Base-by-base conservation (phyloP, 2,888 invertebrate genomes). In the Tachina grossa region DNA sequence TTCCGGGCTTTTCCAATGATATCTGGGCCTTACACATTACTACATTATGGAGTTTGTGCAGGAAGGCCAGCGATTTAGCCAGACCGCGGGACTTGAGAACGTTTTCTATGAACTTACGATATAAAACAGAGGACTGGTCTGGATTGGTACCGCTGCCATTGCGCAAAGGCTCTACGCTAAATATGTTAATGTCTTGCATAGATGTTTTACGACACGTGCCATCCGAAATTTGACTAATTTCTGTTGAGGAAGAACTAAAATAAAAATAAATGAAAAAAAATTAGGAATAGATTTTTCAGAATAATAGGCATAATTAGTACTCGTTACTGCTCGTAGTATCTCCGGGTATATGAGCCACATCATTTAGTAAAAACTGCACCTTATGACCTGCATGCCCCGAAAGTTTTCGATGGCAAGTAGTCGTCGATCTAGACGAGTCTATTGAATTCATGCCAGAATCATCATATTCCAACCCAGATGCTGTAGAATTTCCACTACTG, bases 71-170 rank as follows among this genome's bases (percentile, higher is more conserved):
- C 88, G 97, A 96, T 90, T 97, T 97, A 22, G 96, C 95, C 84
- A 98, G 93, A 14, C 98, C 97, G 88, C 96, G 96, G 9, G 97
- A 97, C 93, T 98, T 98, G 78, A 98, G 93, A 81, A 97, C 95
- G 90, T 97, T 96, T 91, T 97, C 96, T 88, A 98, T 97, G 90
- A 97, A 98, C 88, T 96, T 95, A 87, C 97, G 92, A 88, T 94
- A 94, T 11, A 94, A 90, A 6, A 93, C 94, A 45, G 93, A 93
- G 13, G 93, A 93, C 84, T 93, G 93, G 59, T 94, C 92, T 55
- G 94, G 93, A 41, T 92, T 91, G 84, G 93, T 92, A 82, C 93
- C 93, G 45, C 94, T 93, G 61, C 94, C 92, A 71, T 94, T 93
- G 5, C 92, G 91, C 86, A 95, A 90, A 1, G 94, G 93, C 13